Base-by-base conservation (phyloP, 2,113 vertebrate species). In the Oenanthe melanoleuca region DNA sequence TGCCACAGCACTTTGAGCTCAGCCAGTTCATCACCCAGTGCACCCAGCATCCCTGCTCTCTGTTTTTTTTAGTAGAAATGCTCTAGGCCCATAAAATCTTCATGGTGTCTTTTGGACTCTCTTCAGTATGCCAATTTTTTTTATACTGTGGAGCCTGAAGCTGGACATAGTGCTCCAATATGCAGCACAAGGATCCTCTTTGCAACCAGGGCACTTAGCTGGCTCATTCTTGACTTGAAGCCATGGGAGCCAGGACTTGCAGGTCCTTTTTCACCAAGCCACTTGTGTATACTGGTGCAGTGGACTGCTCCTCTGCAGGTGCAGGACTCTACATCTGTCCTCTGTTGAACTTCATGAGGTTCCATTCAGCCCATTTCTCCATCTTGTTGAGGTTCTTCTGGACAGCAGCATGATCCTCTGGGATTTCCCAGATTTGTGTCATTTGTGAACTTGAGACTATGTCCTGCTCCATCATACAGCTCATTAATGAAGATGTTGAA, bases 191-290 rank as follows among this genome's bases (percentile, higher is more conserved):
- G 21, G 23, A 44, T 31, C 33, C 13, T 18, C 38, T 75, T 61
- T 37, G 2, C 7, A 2, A 2, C 38, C 33, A 25, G 11, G 6
- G 1, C 11, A 34, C 7, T 67, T 72, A 29, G 6, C 11, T 77
- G 23, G 4, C 6, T 29, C 12, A 4, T 33, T 18, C 44, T 49
- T 16, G 18, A 3, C 24, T 18, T 64, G 14, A 14, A 81, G 6
- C 21, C 2, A 8, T 2, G 4, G 7, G 4, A 67, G 2, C 12
- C 31, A 63, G 38, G 14, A 49, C 5, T 47, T 23, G 6, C n/a
- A 42, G 15, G 8, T 60, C 40, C 7, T 34, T 86, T 73, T 78
- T 40, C 6, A 25, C 11, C 24, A 29, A 64, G 6, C 12, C 18
- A 4, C 16, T 69, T 50, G 15, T 7, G 6, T 3, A 2, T 29